These are phyloP conservation scores for Sphenodon punctatus DNA, from an alignment of 2,797 vertebrate genomes.

Conservation along the genomic window DNA sequence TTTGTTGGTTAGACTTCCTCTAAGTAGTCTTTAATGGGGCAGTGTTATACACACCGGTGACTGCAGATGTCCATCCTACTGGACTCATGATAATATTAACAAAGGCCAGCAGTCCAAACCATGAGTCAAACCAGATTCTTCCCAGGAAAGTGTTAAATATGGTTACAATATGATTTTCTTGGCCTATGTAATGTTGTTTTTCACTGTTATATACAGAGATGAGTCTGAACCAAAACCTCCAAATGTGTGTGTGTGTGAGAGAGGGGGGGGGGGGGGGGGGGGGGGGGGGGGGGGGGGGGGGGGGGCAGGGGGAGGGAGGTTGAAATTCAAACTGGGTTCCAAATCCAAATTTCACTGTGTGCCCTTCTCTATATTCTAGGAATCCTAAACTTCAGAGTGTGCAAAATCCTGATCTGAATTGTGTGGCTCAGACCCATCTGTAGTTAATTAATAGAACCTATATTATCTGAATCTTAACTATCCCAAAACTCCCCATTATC, in stretches of 20 bases:
- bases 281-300: neutral
- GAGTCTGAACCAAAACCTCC: too few relatives aligned
- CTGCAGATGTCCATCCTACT: too few relatives aligned
- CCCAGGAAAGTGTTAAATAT: neutral
- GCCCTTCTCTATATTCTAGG: constrained; percentile 39
- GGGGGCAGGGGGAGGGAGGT: neutral
- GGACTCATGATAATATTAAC: too few relatives aligned
- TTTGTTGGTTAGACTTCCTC: too few relatives aligned
- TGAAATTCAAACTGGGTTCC: constrained; percentile 38
- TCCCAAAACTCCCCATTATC: neutral
- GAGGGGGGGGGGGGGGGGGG: too few relatives aligned
- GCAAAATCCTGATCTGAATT: constrained; percentile 43
- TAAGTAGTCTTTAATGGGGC: too few relatives aligned
- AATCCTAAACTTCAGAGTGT: constrained; percentile 13
- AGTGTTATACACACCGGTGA: too few relatives aligned
- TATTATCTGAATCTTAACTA: constrained; percentile 54
- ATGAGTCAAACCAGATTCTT: too few relatives aligned
- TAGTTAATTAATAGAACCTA: constrained; percentile 64
- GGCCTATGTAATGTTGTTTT: neutral
- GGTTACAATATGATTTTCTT: constrained; percentile 26
- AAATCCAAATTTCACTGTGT: neutral
- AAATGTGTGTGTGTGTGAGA: too few relatives aligned
- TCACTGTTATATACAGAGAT: neutral
- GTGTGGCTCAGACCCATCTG: constrained; percentile 60
- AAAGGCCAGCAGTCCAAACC: too few relatives aligned